Evolutionary conservation across 2,113 vertebrate species (phyloP).

Genomic region (Ophthalmolycus amberensis): DNA sequence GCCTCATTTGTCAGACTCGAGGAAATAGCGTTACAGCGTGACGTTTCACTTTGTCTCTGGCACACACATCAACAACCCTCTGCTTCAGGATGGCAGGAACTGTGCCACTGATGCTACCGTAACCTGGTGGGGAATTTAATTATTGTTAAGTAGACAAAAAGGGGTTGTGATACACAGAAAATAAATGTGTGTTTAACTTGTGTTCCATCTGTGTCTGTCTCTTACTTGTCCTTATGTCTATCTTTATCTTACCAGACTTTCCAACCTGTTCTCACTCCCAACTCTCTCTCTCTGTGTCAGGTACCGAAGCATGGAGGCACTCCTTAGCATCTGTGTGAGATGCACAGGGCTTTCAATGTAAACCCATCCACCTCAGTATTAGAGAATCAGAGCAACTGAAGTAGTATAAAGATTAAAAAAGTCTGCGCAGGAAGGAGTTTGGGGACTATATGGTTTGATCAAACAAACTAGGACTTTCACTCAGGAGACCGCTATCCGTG

Average conservation of each 20-base stretch:
- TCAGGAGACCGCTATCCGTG: background rate
- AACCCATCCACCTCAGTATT: background rate
- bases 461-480: background rate
- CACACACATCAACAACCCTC: slow-evolving; percentile 47
- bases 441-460: background rate
- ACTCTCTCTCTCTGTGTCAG: background rate
- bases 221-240: background rate
- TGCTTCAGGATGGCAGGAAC: slow-evolving; percentile 22
- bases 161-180: background rate
- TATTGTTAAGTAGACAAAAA: slow-evolving; percentile 35
- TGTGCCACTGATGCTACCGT: slow-evolving; percentile 24
- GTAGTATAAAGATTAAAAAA: background rate
- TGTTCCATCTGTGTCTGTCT: background rate
- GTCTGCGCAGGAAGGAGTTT: background rate
- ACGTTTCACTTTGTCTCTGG: slow-evolving; percentile 68
- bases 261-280: background rate
- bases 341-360: background rate
- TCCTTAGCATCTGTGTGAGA: background rate
- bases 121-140: slow-evolving; percentile 38
- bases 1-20: slow-evolving; percentile 78
- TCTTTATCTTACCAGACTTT: background rate
- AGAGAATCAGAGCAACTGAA: background rate
- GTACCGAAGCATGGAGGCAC: background rate
- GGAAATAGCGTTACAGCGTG: slow-evolving; percentile 68
- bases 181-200: background rate